phyloP scores from a whole-genome alignment of 1,140 invertebrate genomes.

The Monomorium pharaonis region DNA sequence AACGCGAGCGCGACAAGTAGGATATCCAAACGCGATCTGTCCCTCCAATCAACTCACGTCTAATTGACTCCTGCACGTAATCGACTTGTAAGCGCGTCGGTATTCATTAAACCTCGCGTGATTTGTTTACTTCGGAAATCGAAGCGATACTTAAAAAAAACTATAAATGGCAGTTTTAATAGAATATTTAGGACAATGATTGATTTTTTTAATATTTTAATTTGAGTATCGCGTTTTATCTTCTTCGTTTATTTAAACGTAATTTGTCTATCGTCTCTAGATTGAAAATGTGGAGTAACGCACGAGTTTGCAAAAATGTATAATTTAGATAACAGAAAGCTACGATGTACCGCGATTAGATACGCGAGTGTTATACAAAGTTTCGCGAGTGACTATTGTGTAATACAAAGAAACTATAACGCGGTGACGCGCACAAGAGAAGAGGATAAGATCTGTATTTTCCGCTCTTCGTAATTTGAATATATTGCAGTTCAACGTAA shows the following conservation, averaged over 20 bases:
- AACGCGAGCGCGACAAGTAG: slow-evolving; percentile 6
- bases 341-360: not conserved
- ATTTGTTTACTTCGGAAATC: not conserved
- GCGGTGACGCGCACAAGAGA: not conserved
- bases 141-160: not conserved
- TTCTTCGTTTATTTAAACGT: not conserved
- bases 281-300: not conserved
- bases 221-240: not conserved
- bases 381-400: no score
- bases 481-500: no score
- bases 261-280: not conserved
- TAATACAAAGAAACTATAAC: not conserved
- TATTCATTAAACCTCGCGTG: not conserved
- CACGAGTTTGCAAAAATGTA: not conserved
- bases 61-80: not conserved
- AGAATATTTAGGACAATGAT: not conserved
- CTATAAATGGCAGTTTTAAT: not conserved
- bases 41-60: not conserved
- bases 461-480: not conserved
- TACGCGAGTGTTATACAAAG: not conserved
- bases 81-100: not conserved
- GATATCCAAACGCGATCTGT: not conserved
- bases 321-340: not conserved
- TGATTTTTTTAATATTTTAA: not conserved
- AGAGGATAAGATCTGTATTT: not conserved